Percentiles rank a stretch among this genome's conserved stretches.
Conservation (phyloP, 2,888 invertebrate species). For the Endotricha flammealis region DNA sequence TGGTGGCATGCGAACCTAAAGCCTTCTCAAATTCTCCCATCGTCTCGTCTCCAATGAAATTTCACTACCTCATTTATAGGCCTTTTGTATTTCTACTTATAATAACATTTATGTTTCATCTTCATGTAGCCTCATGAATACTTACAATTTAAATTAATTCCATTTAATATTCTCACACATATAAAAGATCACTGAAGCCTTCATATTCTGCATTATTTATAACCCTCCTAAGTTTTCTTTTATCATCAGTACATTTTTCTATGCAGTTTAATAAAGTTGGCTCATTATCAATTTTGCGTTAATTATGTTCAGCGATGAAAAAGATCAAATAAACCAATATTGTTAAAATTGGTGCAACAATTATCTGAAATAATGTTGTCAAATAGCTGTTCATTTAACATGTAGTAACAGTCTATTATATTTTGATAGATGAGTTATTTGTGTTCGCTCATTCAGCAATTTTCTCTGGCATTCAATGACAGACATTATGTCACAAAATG, state of each 20-base stretch:
- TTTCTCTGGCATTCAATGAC: conserved; percentile 12
- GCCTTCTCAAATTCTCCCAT: conserved; percentile 42
- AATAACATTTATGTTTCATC: conserved; percentile 22
- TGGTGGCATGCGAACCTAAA: conserved; percentile 50
- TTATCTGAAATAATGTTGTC: too few relatives aligned
- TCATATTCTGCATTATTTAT: too few relatives aligned
- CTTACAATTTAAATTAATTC: conserved; percentile 5
- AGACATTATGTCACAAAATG: conserved; percentile 22
- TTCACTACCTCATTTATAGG: conserved; percentile 45
- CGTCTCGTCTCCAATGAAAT: conserved; percentile 46
- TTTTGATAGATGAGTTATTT: conserved; percentile 1
- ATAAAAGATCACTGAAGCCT: too few relatives aligned
- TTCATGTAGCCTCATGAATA: conserved; percentile 1
- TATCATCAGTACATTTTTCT: too few relatives aligned
- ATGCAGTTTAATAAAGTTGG: too few relatives aligned
- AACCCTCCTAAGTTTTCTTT: too few relatives aligned
- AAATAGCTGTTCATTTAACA: too few relatives aligned
- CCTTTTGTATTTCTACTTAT: conserved; percentile 42
- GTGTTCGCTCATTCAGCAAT: conserved; percentile 7
- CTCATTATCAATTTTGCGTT: too few relatives aligned
- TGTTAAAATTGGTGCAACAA: too few relatives aligned
- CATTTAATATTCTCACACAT: too few relatives aligned
- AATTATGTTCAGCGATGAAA: too few relatives aligned
- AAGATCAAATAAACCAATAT: background rate
- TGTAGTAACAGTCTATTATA: too few relatives aligned